Evolutionary conservation across 1,140 invertebrate genomes (phyloP), one percentile per base, ranked within the genome.

Genomic region (Meloidogyne hapla): DNA sequence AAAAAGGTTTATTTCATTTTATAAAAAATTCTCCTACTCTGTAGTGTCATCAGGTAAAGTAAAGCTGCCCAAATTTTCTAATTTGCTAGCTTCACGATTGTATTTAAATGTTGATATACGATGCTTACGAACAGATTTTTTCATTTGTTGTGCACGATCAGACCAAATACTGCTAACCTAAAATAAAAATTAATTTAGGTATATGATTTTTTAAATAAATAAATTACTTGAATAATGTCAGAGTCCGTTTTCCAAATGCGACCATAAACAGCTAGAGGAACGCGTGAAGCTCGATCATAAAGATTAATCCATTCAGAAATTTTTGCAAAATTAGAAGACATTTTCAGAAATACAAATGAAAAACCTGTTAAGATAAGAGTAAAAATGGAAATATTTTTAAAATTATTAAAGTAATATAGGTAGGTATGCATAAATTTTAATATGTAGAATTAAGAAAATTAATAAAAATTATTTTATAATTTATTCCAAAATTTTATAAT

Each of bases 61-160:
- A 78, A 42, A 15, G 78, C 66, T 25, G 71, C 1, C 21, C 61
- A 68, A 0, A 48, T 38, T 23, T 38, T 84, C 12, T 67, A 67
- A 10, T 82, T 23, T 62, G 76, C 18, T 48, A 18, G 25, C 33
- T 73, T 76, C 4, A 28, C 73, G 66, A 48, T 56, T 33, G 18
- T 66, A 63, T 42, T 12, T 63, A 63, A 67, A 45, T 42, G n/a
- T 25, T n/a, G 80, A 42, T 25, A 84, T 15, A 13, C 82, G 26
- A 23, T 82, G 68, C 28, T 38, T 73, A 10, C 74, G 80, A n/a
- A 82, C 45, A 8, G 67, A 3, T 48, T 84, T 81, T 26, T 84
- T 83, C 78, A 83, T 23, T 33, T 77, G 28, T 40, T 69, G 68
- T 21, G 66, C 82, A 4, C 82, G 83, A 38, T 83, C 84, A 4